Percentiles rank a stretch among this genome's conserved stretches.
These are phyloP conservation scores for Glaucidium brasilianum DNA, from an alignment of 2,113 vertebrate species.

Conservation along the genomic window DNA sequence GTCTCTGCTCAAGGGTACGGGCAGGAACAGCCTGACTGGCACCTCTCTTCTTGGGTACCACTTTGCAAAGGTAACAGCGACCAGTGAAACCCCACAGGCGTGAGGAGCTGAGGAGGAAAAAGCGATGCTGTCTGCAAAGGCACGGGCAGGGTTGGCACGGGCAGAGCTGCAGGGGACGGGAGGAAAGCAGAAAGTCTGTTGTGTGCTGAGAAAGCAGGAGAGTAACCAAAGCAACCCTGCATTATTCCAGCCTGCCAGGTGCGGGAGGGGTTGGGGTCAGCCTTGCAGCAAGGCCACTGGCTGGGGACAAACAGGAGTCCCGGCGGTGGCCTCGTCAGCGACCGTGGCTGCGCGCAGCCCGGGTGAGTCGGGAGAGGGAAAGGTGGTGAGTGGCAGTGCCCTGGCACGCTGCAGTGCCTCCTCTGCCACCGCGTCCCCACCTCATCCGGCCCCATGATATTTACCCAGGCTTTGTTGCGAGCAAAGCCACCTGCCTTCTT, in stretches of 20 bases:
- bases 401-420: background rate
- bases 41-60: background rate
- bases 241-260: accelerated
- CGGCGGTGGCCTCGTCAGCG: accelerated
- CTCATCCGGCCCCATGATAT: background rate
- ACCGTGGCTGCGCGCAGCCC: background rate
- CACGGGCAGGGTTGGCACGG: background rate
- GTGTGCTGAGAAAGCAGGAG: background rate
- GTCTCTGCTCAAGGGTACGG: accelerated
- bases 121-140: background rate
- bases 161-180: background rate
- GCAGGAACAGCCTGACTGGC: background rate
- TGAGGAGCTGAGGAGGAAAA: background rate
- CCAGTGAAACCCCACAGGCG: accelerated
- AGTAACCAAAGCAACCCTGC: accelerated
- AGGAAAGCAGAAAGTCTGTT: background rate
- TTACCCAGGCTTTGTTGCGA: background rate
- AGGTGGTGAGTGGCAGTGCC: background rate
- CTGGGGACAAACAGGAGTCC: background rate
- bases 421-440: background rate
- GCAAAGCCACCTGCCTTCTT: slow-evolving; percentile 25
- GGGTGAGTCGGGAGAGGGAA: background rate
- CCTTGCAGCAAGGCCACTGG: background rate
- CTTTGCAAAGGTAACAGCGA: background rate
- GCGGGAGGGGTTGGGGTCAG: background rate